Evolutionary conservation across 2,113 vertebrate species (phyloP), one percentile per base, ranked within the genome.

Genomic region (Periophthalmus modestus): DNA sequence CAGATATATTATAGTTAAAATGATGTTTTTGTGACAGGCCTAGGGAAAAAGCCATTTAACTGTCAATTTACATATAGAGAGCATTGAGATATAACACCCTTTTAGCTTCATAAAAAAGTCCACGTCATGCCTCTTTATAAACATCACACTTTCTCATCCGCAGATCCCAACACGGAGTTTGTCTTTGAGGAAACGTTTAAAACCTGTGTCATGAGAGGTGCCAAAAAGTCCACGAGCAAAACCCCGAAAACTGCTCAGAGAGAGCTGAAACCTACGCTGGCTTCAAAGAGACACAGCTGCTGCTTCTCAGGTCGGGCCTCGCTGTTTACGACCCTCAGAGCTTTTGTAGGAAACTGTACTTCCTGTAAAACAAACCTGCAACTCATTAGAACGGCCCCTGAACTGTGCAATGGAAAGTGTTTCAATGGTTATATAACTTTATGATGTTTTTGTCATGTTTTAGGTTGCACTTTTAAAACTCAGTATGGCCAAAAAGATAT

Each of bases 401-500:
- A 62, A 62, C 61, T 19, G 15, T 3, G 18, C 28, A 34, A 1
- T 39, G 62, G 18, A 43, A 9, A 39, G 62, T 13, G 19, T 39
- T 12, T 39, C 15, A n/a, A 28, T 15, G 21, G 12, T 14, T 14
- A 15, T 13, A 61, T 34, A 19, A 34, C 28, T 65, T 28, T 18
- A 12, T 2, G 3, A 15, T 14, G 3, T 59, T 0, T 78, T 34
- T 24, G 55, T 34, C 5, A 61, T 75, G 82, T 75, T 12, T n/a
- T 82, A 99, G 97, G 97, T 81, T 99, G 98, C 88, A 95, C 95
- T 33, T 99, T 99, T 89, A 98, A 97, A 93, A 99, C 98, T 0
- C 96, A 97, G 61, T 98, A 99, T 33, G 98, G 98, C 13, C 96
- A 96, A 92, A 99, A 99, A 92, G 97, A 99, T 81, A 97, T 99